Percentiles rank a stretch among this genome's conserved stretches.
Evolutionary conservation across 2,797 vertebrate genomes (phyloP).

Genomic region (Loriculus beryllinus): DNA sequence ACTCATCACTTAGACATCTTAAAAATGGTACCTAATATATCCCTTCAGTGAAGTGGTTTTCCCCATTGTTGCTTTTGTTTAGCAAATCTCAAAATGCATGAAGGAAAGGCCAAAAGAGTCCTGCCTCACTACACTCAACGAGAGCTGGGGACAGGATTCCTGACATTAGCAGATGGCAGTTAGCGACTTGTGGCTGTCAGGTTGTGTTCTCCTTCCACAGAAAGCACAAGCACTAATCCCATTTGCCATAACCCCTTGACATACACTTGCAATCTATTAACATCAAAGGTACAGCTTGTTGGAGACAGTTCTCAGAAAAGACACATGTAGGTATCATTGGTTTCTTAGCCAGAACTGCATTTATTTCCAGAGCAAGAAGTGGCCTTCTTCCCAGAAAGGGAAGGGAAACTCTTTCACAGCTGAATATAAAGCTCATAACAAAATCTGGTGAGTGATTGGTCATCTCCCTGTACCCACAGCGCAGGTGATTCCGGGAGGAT

Average conservation of each 20-base stretch:
- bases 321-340: accelerated
- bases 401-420: not conserved
- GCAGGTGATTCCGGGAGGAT: accelerated
- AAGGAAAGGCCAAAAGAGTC: not conserved
- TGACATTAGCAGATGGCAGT: not conserved
- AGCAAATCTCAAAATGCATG: accelerated
- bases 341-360: not conserved
- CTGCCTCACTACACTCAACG: accelerated
- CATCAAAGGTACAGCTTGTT: not conserved
- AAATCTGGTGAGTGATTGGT: not conserved
- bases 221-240: not conserved
- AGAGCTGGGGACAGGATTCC: not conserved
- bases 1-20: not conserved
- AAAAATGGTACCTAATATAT: not conserved
- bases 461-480: accelerated
- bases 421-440: not conserved
- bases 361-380: not conserved
- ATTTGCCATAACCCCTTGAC: not conserved
- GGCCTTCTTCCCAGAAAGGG: not conserved
- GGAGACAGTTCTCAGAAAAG: not conserved
- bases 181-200: not conserved
- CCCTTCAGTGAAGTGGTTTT: not conserved
- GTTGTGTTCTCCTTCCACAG: not conserved
- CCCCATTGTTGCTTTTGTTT: not conserved
- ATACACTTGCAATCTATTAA: not conserved